Evolutionary conservation across 2,113 vertebrate genomes (phyloP), one percentile per base, ranked within the genome.

Genomic region (Edolisoma coerulescens): DNA sequence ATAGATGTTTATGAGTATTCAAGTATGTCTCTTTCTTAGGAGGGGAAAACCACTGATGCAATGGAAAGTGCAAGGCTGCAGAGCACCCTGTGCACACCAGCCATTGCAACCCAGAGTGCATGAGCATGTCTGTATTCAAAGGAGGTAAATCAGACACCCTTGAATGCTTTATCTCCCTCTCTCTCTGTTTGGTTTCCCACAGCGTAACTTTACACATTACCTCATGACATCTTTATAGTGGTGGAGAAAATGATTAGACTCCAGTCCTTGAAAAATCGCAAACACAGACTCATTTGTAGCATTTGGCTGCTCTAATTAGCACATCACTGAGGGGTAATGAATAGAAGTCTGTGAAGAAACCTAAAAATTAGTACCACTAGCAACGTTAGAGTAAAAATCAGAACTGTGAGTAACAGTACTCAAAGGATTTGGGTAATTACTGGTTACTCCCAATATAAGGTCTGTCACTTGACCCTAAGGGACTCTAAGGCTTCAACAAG

Each of bases 281-380:
- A 96, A 92, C 92, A 96, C 67, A 87, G 74, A 79, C 90, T 95
- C 95, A 95, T 96, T 94, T 95, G 91, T 94, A 93, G 95, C 85
- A 95, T 95, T 95, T 92, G 87, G 90, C 71, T 92, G 90, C 83
- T 95, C 91, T 96, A 96, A 96, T 96, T 97, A 97, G 96, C 93
- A 94, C 97, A 96, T 95, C 96, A 96, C 96, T 92, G 61, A 96
- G 95, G 93, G 80, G 81, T 85, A 97, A 96, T 94, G 90, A 95
- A 95, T 88, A 82, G 92, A 97, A 97, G 87, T 59, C 96, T 78
- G 90, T 81, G 83, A 95, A 96, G 91, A 97, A 96, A 94, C 71
- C 67, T 93, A 78, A 94, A 96, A 96, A 95, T 90, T 90, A 96
- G 93, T 88, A 96, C 81, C 81, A 84, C 92, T 95, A 95, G 94